Evolutionary conservation across 2,888 invertebrate genomes (phyloP).

Genomic region (Corbicula japonica): DNA sequence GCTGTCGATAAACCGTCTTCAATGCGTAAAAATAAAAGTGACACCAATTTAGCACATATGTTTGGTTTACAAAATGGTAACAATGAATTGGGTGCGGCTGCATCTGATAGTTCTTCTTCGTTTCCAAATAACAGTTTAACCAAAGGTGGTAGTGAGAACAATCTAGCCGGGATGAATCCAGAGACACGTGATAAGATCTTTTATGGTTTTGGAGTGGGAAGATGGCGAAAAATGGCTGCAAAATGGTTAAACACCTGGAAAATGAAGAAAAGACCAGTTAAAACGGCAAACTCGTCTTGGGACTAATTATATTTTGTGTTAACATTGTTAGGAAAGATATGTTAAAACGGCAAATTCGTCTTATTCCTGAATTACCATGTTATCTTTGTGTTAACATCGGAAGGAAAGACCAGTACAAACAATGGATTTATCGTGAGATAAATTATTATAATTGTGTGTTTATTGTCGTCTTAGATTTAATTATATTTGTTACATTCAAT

Average conservation of each 20-base stretch:
- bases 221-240: slow-evolving; percentile 45
- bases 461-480: too few species aligned
- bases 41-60: slow-evolving; percentile 20
- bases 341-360: too few species aligned
- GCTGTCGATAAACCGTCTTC: not conserved
- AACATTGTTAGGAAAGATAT: too few species aligned
- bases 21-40: slow-evolving; percentile 43
- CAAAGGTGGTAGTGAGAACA: not conserved
- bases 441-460: too few species aligned
- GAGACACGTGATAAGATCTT: slow-evolving; percentile 51
- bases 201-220: slow-evolving; percentile 59
- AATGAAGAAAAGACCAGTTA: slow-evolving; percentile 54
- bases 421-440: too few species aligned
- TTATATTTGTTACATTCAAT: too few species aligned
- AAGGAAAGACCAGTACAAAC: too few species aligned
- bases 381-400: too few species aligned
- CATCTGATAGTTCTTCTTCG: not conserved
- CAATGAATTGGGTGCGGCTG: not conserved
- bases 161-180: slow-evolving; percentile 17
- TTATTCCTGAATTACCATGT: too few species aligned
- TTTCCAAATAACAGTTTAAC: not conserved
- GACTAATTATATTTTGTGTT: slow-evolving; percentile 30
- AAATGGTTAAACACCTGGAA: slow-evolving; percentile 60
- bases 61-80: not conserved
- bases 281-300: slow-evolving; percentile 52